Base-by-base conservation (phyloP, 2,113 vertebrate genomes). In the Plecotus auritus region DNA sequence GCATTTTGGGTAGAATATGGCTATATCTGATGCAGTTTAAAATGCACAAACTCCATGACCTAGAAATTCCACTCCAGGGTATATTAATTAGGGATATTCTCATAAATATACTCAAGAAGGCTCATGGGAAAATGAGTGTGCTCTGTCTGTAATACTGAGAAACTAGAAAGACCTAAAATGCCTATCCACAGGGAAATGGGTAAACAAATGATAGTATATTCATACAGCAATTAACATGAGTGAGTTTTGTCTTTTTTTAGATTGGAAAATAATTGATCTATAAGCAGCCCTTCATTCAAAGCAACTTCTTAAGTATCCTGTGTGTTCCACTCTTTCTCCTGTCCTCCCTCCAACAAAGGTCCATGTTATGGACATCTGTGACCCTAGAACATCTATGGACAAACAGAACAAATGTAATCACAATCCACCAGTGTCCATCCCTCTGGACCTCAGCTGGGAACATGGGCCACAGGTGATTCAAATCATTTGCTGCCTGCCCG, bases 401-500 rank as follows among this genome's bases (percentile, higher is more conserved):
- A 95, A 37, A 56, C 0, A 66, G 28, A 64, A 74, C 10, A 56
- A 14, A 30, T 3, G 0, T 22, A 73, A 59, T 85, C 78, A n/a
- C 72, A 20, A 7, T 40, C 23, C 20, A n/a, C 23, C 49, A 28
- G 26, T 37, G 45, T 17, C 61, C 40, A 4, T 32, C 42, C 23
- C 51, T 54, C 69, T 32, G 47, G 26, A 0, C 64, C n/a, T 47
- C 42, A 32, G n/a, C 35, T 47, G 20, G 61, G 22, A 17, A 26
- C 4, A 0, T 0, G 32, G 2, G 1, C 26, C 1, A 12, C 3
- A 4, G n/a, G 32, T 3, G 12, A 23, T 72, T 56, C 61, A 20
- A 0, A 10, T 3, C n/a, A 87, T 32, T 51, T 18, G 49, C 32
- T 61, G 23, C 35, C 30, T 23, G 40, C 0, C 0, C 30, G 0